These are phyloP conservation scores for Lepidurus packardi DNA, from an alignment of 1,140 invertebrate genomes.

Conservation along the genomic window DNA sequence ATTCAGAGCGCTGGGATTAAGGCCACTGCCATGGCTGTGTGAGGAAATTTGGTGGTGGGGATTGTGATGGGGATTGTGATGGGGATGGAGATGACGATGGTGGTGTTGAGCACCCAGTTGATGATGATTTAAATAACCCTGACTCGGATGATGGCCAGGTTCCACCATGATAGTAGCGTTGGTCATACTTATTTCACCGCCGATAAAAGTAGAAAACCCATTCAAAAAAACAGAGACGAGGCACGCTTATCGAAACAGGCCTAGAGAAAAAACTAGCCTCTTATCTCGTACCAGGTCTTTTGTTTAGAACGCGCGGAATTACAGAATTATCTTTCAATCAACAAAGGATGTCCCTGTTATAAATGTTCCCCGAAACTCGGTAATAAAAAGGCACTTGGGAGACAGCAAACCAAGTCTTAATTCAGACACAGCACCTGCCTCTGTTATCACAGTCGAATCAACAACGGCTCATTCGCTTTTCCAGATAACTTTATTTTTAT, in stretches of 20 bases:
- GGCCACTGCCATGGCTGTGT: not conserved
- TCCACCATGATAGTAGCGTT: constrained; percentile 4
- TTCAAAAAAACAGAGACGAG: not conserved
- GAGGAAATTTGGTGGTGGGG: not conserved
- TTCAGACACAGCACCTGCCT: constrained; percentile 9
- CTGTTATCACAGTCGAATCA: constrained; percentile 17
- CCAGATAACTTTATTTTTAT: not conserved
- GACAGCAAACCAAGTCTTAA: not conserved
- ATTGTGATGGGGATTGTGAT: constrained; percentile 10
- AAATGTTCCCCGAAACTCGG: not conserved
- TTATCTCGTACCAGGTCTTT: not conserved
- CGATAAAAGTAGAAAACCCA: not conserved
- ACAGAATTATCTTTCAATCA: not conserved
- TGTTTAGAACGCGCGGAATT: not conserved
- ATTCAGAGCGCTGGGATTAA: not conserved
- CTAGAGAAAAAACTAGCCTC: not conserved
- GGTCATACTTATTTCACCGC: not conserved
- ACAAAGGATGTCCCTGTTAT: not conserved
- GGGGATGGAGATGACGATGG: not conserved
- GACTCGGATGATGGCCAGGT: constrained; percentile 17
- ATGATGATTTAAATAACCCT: not conserved
- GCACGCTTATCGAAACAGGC: not conserved
- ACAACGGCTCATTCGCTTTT: not conserved
- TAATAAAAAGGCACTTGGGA: not conserved
- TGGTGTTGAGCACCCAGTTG: constrained; percentile 3